Evolutionary conservation across 92 coral and sea anemone species (phyloP), one percentile per base, ranked within the genome.

Genomic region (Pocillopora meandrina): DNA sequence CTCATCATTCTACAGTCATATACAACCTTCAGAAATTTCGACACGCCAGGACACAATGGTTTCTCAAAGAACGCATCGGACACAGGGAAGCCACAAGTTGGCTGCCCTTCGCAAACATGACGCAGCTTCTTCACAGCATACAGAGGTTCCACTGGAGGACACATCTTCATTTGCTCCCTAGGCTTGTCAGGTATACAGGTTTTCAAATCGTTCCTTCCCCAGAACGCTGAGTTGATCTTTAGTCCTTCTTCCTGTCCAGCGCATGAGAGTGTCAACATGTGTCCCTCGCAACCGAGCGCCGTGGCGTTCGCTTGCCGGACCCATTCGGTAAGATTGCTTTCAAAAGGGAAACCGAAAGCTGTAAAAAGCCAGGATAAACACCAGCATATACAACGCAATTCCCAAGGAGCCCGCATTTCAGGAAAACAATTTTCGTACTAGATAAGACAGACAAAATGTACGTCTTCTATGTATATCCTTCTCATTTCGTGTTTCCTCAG

Each of bases 1-100:
- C 95, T 94, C 98, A 94, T 94, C 26, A 90, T 79, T 21, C 92
- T 87, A 33, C 99, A 97, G 77, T 97, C 99, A 72, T 97, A 97
- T 56, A 92, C 88, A 65, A 97, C 88, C 71, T 81, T 93, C 60
- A 97, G 88, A 82, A 95, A 97, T 86, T 97, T 97, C 9, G 95
- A 71, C 57, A 90, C 92, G 47, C 87, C 84, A 6, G 93, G 92
- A 61, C 99, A 97, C 72, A 91, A 49, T 10, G 92, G 81, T 31
- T 86, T 80, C 90, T 92, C 99, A 71, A 95, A 97, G 88, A 88
- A 92, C 61, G 77, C 61, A 59, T 94, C 94, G 16, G 90, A 89
- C 26, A 95, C 97, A 12, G 89, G 89, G 17, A 97, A 77, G 57
- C 77, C 87, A 84, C 99, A 97, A 10, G 72, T 71, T 21, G 81